phyloP scores from a whole-genome alignment of 2,797 vertebrate species.

The Bufotes viridis region DNA sequence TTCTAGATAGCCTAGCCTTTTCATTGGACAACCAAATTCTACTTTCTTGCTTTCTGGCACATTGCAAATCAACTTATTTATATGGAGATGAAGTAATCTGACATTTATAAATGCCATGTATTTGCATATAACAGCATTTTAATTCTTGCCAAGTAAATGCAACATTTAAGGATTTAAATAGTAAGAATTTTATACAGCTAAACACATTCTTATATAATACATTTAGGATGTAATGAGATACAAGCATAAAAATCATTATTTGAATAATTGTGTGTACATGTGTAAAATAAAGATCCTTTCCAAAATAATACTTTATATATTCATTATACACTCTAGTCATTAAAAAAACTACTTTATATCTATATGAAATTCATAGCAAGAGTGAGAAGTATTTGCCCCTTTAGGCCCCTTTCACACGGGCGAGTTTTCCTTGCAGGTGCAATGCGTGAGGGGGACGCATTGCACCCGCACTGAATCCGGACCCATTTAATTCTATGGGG shows the following conservation, averaged over 20 bases:
- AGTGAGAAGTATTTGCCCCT: no score
- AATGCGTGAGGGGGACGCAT: no score
- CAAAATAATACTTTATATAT: neutral
- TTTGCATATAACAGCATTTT: slow-evolving; percentile 76
- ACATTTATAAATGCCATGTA: slow-evolving; percentile 83
- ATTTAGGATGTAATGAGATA: neutral
- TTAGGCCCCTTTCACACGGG: no score
- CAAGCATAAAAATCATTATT: neutral
- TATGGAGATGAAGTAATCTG: slow-evolving; percentile 79
- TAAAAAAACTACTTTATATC: neutral
- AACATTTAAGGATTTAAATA: slow-evolving; percentile 39
- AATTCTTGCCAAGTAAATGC: slow-evolving; percentile 25
- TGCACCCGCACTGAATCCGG: no score
- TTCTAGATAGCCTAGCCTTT: no score
- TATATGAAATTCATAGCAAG: neutral
- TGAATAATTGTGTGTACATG: no score
- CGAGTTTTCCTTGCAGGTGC: no score
- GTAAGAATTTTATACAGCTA: neutral
- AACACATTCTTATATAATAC: neutral
- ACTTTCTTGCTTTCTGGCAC: slow-evolving; percentile 67
- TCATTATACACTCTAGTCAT: neutral
- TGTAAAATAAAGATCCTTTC: neutral
- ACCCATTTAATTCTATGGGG: no score
- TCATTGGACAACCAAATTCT: slow-evolving; percentile 23
- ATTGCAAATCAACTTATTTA: slow-evolving; percentile 69